Evolutionary conservation across 2,797 vertebrate genomes (phyloP).

Genomic region (Chaunax sp.): DNA sequence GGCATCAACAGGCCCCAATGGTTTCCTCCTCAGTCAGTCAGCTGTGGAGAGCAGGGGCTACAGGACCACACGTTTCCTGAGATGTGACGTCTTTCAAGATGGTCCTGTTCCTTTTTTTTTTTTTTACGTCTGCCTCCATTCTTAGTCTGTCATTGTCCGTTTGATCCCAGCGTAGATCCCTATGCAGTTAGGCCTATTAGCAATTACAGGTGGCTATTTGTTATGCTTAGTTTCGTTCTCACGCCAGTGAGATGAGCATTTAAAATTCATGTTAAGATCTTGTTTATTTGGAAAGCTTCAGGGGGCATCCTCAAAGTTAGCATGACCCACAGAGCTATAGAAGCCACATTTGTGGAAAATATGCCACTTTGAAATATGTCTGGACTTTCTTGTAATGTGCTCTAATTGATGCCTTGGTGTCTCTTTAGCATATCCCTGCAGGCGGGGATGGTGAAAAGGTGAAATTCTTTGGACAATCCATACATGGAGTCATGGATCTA

Average conservation of each 20-base stretch:
- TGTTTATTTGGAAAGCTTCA: background rate
- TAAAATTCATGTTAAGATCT: background rate
- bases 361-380: background rate
- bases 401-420: constrained; percentile 27
- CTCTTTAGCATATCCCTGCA: constrained; percentile 89
- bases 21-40: no score
- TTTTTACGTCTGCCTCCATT: background rate
- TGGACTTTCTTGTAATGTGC: background rate
- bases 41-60: constrained; percentile 2
- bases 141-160: no score
- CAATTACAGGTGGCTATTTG: background rate
- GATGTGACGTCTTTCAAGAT: background rate
- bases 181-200: background rate
- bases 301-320: background rate
- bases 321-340: background rate
- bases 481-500: constrained; percentile 96
- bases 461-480: constrained; percentile 98
- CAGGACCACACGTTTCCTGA: background rate
- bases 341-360: background rate
- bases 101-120: background rate
- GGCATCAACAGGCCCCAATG: background rate
- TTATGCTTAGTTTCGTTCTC: no score
- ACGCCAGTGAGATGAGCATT: background rate
- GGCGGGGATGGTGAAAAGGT: constrained; percentile 92
- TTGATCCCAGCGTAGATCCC: background rate